Evolutionary conservation across 2,113 vertebrate species (phyloP).

Genomic region (Corynorhinus townsendii): DNA sequence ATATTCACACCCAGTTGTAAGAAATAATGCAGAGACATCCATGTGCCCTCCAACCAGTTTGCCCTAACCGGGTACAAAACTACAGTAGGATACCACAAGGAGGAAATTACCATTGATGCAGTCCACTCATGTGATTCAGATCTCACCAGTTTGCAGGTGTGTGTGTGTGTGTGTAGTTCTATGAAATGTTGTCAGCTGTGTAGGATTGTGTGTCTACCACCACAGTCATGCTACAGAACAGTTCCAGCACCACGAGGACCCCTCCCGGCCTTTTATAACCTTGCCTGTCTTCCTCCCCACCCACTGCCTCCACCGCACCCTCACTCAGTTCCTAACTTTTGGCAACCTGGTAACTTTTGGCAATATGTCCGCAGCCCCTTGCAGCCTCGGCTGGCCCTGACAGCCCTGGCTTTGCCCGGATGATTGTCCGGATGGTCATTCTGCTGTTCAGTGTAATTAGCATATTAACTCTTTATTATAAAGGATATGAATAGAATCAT

Average conservation of each 20-base stretch:
- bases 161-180: not conserved
- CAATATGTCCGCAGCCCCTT: not conserved
- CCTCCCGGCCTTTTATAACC: not conserved
- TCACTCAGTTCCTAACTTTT: not conserved
- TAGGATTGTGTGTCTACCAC: not conserved
- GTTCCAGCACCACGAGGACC: not conserved
- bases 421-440: too few relatives aligned
- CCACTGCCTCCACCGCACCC: not conserved
- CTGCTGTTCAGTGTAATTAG: too few relatives aligned
- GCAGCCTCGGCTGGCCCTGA: too few relatives aligned
- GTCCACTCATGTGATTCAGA: not conserved
- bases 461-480: not conserved
- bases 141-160: not conserved
- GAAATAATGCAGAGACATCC: not conserved
- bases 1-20: not conserved
- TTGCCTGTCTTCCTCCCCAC: not conserved
- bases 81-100: not conserved
- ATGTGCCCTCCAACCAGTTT: not conserved
- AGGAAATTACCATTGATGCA: not conserved
- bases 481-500: not conserved
- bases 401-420: too few relatives aligned
- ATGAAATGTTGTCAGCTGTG: not conserved
- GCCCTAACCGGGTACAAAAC: not conserved
- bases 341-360: not conserved
- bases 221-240: not conserved